Base-by-base conservation (phyloP, 2,797 vertebrate species). In the Coregonus ussuriensis region DNA sequence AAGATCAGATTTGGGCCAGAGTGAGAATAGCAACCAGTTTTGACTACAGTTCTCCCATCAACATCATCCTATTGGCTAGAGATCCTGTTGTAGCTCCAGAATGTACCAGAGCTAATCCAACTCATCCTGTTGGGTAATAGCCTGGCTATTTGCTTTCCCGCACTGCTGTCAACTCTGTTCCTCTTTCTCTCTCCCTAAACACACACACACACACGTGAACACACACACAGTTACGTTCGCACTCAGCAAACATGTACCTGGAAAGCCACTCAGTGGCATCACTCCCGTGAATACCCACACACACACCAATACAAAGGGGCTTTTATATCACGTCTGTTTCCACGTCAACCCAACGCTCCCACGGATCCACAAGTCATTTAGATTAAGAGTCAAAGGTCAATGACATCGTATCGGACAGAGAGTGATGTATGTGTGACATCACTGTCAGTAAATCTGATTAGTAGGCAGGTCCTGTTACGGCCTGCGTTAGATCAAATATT, bases 91-190 rank as follows among this genome's bases (percentile, higher is more conserved):
- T 18, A 63, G 71, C 25, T 82, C 71, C 75, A 71, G 56, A 51
- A 31, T 77, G 82, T 83, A 56, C 81, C 80, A 56, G 54, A 15
- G 18, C 54, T n/a, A 82, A 77, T 83, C 84, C 88, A 88, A 88
- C 82, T 15, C 37, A 69, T 41, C 72, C 18, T 82, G 1, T 54
- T 77, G 62, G 74, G 78, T 77, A 78, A 59, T 59, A 76, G 65
- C 76, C 35, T 66, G 13, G n/a, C 69, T 89, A 86, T 91, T 91
- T 89, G 87, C 86, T 89, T 89, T 90, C 81, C 84, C 85, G 74
- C 77, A 25, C 56, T 78, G 68, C 76, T 77, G 86, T 87, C 81
- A 73, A 88, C 82, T 83, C 74, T 80, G 71, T 85, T 90, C 88
- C 82, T 87, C 88, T 84, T 89, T 90, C 83, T 83, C 85, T 81